These are phyloP conservation scores for Danaus chrysippus DNA, from an alignment of 2,888 invertebrate genomes.

Conservation along the genomic window DNA sequence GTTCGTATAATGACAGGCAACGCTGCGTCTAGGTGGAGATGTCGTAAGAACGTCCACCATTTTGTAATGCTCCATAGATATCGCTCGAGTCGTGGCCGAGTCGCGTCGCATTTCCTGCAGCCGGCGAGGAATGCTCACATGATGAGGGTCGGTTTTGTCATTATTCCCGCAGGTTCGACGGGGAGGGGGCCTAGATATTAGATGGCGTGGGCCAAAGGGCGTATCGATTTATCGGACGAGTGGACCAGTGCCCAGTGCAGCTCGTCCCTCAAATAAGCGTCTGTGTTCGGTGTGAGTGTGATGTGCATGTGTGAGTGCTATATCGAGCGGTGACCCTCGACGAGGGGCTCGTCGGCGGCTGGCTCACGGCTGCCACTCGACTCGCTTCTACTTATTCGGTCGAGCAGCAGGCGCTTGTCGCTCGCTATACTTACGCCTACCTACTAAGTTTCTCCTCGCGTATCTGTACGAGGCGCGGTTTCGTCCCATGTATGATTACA, in stretches of 20 bases:
- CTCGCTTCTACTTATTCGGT: slow-evolving; percentile 76
- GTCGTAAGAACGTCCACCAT: slow-evolving; percentile 81
- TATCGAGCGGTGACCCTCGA: slow-evolving; percentile 76
- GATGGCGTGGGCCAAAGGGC: slow-evolving; percentile 60
- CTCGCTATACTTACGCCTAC: slow-evolving; percentile 74
- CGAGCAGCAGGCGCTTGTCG: slow-evolving; percentile 71
- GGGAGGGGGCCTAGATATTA: slow-evolving; percentile 67
- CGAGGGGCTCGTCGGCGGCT: slow-evolving; percentile 62
- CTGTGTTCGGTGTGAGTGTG: slow-evolving; percentile 71
- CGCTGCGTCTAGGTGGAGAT: slow-evolving; percentile 75
- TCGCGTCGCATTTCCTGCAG: slow-evolving; percentile 74
- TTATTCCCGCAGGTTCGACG: slow-evolving; percentile 70
- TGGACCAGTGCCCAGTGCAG: slow-evolving; percentile 70
- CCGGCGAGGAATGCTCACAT: slow-evolving; percentile 69
- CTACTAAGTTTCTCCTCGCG: slow-evolving; percentile 75
- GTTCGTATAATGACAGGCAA: slow-evolving; percentile 73
- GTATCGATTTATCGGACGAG: slow-evolving; percentile 78
- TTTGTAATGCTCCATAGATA: slow-evolving; percentile 77
- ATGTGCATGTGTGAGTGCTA: slow-evolving; percentile 61
- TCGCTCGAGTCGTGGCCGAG: slow-evolving; percentile 73
- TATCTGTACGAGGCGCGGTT: slow-evolving; percentile 72
- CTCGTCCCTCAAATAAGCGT: slow-evolving; percentile 70
- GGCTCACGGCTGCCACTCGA: slow-evolving; percentile 75
- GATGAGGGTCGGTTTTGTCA: slow-evolving; percentile 70
- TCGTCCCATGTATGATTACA: slow-evolving; percentile 47